Base-by-base conservation (phyloP, 2,113 vertebrate genomes). In the Pseudopodoces humilis region DNA sequence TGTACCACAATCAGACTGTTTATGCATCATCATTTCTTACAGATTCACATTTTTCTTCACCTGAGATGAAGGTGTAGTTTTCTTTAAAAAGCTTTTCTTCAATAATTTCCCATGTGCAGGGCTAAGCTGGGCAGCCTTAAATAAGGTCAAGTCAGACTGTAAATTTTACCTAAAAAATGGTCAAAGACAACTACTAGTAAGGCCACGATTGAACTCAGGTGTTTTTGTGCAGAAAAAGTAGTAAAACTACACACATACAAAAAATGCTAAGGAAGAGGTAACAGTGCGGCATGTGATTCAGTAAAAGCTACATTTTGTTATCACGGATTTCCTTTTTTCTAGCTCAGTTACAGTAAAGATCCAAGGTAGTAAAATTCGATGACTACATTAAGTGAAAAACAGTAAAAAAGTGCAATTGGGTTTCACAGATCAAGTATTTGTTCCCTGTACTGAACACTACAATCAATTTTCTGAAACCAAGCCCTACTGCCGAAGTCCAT, bases 241-340 rank as follows among this genome's bases (percentile, higher is more conserved):
- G 28, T 72, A 86, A 44, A 86, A 68, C 25, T 39, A 74, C 30
- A 72, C 7, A 80, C 3, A 59, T 4, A n/a, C 6, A 65, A 68
- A 11, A 15, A 90, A 84, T 78, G 84, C 33, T 47, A 75, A 60
- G 17, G 56, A 80, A 80, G 70, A 69, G 12, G 24, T 41, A 85
- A 67, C 7, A 44, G 16, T 2, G 0, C 60, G 41, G n/a, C 53
- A 58, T 0, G 0, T 17, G 43, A 74, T 17, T 77, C 25, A 63
- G 23, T 63, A 69, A 91, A 86, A 86, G 16, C 5, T 56, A 35
- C 19, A 35, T 67, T 83, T 65, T 78, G 8, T 7, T 80, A 37
- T 53, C 41, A 78, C 74, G 15, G 13, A 63, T n/a, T 59, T 24
- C 11, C 3, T 65, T 76, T 88, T 46, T 80, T 14, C 37, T 68